These are phyloP conservation scores for Macrotus californicus DNA, from an alignment of 2,113 vertebrate species.

Conservation along the genomic window DNA sequence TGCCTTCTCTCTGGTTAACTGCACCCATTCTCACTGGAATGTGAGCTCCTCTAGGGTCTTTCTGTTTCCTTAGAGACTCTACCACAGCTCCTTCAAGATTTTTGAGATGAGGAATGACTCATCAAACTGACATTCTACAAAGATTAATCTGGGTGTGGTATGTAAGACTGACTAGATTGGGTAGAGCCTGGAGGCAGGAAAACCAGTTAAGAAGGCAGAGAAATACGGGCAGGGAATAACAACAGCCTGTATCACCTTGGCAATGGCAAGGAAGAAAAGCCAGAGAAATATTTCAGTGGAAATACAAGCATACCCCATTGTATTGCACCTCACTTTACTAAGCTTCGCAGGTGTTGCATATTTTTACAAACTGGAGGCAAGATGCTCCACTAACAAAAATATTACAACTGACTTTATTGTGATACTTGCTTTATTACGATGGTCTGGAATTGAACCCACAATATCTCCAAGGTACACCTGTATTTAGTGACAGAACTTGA, in stretches of 20 bases:
- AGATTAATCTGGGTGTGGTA: background rate
- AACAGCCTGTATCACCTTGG: background rate
- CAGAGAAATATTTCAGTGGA: slow-evolving; percentile 23
- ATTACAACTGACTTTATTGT: background rate
- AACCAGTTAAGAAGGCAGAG: background rate
- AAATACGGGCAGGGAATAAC: background rate
- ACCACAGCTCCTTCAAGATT: background rate
- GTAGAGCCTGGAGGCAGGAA: background rate
- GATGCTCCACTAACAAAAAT: background rate
- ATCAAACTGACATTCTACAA: slow-evolving; percentile 29
- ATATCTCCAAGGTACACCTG: background rate
- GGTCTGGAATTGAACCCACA: background rate
- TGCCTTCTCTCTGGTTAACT: background rate
- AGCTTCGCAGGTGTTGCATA: background rate
- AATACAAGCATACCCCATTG: background rate
- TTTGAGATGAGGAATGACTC: slow-evolving; percentile 29
- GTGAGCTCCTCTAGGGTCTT: background rate
- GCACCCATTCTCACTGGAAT: background rate
- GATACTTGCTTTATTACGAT: background rate
- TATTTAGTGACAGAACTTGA: slow-evolving; percentile 13
- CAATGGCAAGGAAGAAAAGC: slow-evolving; percentile 30
- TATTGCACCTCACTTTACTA: background rate
- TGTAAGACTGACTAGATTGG: background rate
- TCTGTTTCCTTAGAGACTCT: background rate
- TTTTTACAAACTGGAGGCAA: background rate